Base-by-base conservation (phyloP, 2,888 invertebrate genomes). In the Odontomyia ornata region DNA sequence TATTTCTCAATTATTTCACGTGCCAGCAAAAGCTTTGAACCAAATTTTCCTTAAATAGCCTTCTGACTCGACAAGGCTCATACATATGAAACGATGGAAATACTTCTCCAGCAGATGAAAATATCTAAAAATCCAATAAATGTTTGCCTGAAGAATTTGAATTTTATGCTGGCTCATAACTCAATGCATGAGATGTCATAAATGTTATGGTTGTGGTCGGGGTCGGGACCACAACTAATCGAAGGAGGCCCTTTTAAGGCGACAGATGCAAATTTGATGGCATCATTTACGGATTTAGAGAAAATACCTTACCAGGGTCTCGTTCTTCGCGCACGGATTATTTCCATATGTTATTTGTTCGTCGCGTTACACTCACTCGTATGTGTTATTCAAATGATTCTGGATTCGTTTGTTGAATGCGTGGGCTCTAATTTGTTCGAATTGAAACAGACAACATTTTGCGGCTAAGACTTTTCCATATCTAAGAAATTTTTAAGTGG, bases 191-290 rank as follows among this genome's bases (percentile, higher is more conserved):
- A 60, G 73, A 36, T 60, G 60, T 73, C 73, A 36, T 73, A 73
- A 57, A 57, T 36, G 73, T 30, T 36, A 36, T 9, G 57, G 23
- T 47, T 47, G 69, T 69, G 69, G 47, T 69, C 23, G 23, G 21
- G 46, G 25, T 47, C 25, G 43, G 47, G 36, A 7, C 15, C 47
- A 15, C 25, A 15, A 47, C 69, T 46, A 69, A 69, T 69, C 75
- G 72, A 67, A 30, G 76, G 62, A 52, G 69, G 75, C 72, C 57
- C 64, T 64, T 56, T 56, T 78, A 76, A 71, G 62, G 75, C 64
- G 76, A 72, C 76, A 78, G 71, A 78, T 78, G 78, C 78, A 78
- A 78, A 78, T 78, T 78, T 78, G 78, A 78, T 78, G 78, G 78
- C 67, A 71, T 72, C 71, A 76, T 78, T 57, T 57, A 57, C n/a